Evolutionary conservation across 2,113 vertebrate genomes (phyloP).

Genomic region (Notechis scutatus): DNA sequence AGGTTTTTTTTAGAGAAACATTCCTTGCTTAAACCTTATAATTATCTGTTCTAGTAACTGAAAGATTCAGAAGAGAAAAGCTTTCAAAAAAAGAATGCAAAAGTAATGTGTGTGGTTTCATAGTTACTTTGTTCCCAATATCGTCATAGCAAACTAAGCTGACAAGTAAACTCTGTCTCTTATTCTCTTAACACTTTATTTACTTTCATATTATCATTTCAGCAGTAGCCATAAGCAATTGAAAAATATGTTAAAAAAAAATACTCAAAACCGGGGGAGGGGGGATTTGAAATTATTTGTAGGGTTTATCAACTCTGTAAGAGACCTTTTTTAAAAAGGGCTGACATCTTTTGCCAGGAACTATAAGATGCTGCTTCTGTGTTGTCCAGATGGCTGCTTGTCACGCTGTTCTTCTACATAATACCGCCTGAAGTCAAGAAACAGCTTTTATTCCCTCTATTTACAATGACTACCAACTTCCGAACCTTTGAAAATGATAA

Average conservation of each 20-base stretch:
- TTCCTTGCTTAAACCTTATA: neutral
- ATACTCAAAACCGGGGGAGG: neutral
- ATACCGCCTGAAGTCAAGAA: constrained; percentile 36
- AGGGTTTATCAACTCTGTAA: constrained; percentile 33
- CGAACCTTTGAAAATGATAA: constrained; percentile 42
- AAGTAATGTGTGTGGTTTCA: neutral
- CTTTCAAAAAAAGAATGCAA: neutral
- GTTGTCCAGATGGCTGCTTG: constrained; percentile 7
- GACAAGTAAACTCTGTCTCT: neutral
- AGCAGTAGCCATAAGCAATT: neutral
- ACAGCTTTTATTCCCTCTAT: constrained; percentile 33
- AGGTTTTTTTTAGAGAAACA: neutral
- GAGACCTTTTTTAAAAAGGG: neutral
- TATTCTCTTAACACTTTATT: neutral
- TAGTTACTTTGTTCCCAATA: neutral
- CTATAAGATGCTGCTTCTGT: neutral
- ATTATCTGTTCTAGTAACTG: neutral
- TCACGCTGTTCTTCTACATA: constrained; percentile 2
- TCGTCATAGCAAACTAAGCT: neutral
- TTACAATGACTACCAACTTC: constrained; percentile 23
- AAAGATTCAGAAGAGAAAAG: neutral
- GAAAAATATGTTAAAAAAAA: neutral
- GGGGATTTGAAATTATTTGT: no score
- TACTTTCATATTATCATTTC: neutral
- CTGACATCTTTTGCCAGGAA: neutral